These are phyloP conservation scores for Danio jaintianensis DNA, from an alignment of 2,797 vertebrate species.

Conservation along the genomic window DNA sequence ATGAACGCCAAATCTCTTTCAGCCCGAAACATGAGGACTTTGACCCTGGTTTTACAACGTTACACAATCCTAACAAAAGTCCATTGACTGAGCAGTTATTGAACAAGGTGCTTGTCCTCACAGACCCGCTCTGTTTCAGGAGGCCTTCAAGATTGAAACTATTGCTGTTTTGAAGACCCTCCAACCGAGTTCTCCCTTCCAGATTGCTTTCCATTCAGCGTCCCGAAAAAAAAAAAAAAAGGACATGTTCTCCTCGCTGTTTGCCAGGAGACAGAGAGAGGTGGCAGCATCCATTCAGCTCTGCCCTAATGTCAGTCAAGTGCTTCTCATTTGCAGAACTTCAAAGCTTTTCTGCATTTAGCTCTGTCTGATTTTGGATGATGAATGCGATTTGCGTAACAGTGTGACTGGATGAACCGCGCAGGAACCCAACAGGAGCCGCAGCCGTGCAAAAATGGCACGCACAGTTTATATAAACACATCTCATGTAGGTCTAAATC, in stretches of 20 bases:
- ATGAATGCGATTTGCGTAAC: constrained; percentile 17
- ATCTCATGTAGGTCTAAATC: constrained; percentile 3
- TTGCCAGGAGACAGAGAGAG: constrained; percentile 14
- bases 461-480: constrained; percentile 26
- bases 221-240: constrained; percentile 27
- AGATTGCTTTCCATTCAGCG: constrained; percentile 28
- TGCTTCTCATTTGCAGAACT: constrained; percentile 64
- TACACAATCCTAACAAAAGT: constrained; percentile 50
- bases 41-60: constrained; percentile 51
- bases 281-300: constrained; percentile 38
- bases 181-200: constrained; percentile 32
- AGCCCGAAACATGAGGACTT: constrained; percentile 39
- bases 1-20: constrained; percentile 46
- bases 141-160: constrained; percentile 30
- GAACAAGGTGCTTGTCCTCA: constrained; percentile 49
- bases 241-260: constrained; percentile 9
- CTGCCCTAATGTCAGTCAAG: constrained; percentile 68
- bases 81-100: constrained; percentile 47
- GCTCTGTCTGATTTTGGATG: constrained; percentile 39
- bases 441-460: constrained; percentile 32
- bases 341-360: constrained; percentile 47
- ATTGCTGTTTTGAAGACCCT: constrained; percentile 15
- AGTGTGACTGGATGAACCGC: constrained; percentile 9
- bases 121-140: constrained; percentile 33
- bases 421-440: neutral